These are phyloP conservation scores for Scophthalmus maximus DNA, from an alignment of 2,113 vertebrate genomes.

Conservation along the genomic window DNA sequence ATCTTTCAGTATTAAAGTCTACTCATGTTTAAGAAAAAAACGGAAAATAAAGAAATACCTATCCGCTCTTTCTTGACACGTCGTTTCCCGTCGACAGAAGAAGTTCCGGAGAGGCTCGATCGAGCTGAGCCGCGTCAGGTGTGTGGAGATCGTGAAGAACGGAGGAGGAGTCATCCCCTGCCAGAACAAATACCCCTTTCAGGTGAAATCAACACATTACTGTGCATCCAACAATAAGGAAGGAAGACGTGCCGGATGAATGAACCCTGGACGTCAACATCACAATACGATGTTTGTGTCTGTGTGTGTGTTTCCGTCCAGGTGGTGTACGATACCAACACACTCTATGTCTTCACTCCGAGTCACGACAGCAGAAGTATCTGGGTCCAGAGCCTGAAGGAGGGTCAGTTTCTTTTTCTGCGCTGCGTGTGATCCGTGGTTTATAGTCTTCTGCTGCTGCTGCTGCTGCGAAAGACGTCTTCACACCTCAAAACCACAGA, in stretches of 20 bases:
- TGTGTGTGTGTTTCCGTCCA: conserved; percentile 66
- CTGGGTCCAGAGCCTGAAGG: conserved; percentile 94
- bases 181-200: conserved; percentile 96
- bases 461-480: conserved; percentile 5
- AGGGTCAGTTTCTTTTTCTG: conserved; percentile 84
- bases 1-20: too few relatives aligned
- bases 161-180: conserved; percentile 87
- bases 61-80: not conserved
- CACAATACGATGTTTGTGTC: too few relatives aligned
- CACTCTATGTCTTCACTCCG: conserved; percentile 92
- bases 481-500: conserved; percentile 37
- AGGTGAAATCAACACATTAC: too few relatives aligned
- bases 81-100: conserved; percentile 81
- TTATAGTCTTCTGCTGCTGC: too few relatives aligned
- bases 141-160: conserved; percentile 93
- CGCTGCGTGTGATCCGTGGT: too few relatives aligned
- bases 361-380: conserved; percentile 86
- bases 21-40: not conserved
- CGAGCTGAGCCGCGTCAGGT: conserved; percentile 90
- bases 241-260: too few relatives aligned
- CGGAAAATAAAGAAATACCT: not conserved
- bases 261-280: too few relatives aligned
- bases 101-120: conserved; percentile 90
- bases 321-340: conserved; percentile 91
- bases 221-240: too few relatives aligned